Percentiles rank a stretch among this genome's conserved stretches.
These are phyloP conservation scores for Chydorus sphaericus DNA, from an alignment of 2,888 invertebrate species.

Conservation along the genomic window DNA sequence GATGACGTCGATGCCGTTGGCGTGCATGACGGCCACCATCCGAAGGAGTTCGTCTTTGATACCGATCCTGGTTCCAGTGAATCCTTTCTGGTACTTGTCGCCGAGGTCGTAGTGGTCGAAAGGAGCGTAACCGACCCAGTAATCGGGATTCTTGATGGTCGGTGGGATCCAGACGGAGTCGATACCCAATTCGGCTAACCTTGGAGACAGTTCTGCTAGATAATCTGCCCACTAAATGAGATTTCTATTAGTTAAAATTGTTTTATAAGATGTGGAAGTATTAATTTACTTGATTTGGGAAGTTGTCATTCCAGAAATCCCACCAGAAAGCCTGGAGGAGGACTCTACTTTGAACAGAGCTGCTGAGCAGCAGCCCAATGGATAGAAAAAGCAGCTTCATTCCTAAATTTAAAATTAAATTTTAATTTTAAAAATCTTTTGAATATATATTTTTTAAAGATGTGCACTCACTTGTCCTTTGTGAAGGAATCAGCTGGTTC, in stretches of 20 bases:
- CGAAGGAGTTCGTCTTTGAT: slow-evolving; percentile 8
- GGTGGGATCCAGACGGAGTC: slow-evolving; percentile 10
- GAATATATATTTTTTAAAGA: too few species aligned
- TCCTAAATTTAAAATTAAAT: too few species aligned
- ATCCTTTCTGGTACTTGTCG: slow-evolving; percentile 11
- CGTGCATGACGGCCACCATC: slow-evolving; percentile 12
- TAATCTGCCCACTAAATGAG: slow-evolving; percentile 11
- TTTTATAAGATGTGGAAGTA: too few species aligned
- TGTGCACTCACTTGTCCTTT: too few species aligned
- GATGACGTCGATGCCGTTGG: slow-evolving; percentile 6
- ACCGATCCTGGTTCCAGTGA: slow-evolving; percentile 7
- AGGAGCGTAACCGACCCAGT: slow-evolving; percentile 9
- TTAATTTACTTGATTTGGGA: neutral
- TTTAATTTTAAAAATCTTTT: too few species aligned
- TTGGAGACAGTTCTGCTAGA: slow-evolving; percentile 7
- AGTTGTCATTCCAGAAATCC: slow-evolving; percentile 9
- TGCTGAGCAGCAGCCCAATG: neutral
- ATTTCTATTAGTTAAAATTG: too few species aligned
- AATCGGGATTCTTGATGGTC: slow-evolving; percentile 5
- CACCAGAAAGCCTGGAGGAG: slow-evolving; percentile 8
- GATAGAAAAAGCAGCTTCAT: slow-evolving; percentile 1
- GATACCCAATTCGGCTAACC: slow-evolving; percentile 9
- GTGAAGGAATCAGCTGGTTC: too few species aligned
- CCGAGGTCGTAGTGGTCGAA: slow-evolving; percentile 11
- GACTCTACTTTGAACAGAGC: neutral